Evolutionary conservation across 1,140 invertebrate genomes (phyloP).

Genomic region (Calephelis virginiensis): DNA sequence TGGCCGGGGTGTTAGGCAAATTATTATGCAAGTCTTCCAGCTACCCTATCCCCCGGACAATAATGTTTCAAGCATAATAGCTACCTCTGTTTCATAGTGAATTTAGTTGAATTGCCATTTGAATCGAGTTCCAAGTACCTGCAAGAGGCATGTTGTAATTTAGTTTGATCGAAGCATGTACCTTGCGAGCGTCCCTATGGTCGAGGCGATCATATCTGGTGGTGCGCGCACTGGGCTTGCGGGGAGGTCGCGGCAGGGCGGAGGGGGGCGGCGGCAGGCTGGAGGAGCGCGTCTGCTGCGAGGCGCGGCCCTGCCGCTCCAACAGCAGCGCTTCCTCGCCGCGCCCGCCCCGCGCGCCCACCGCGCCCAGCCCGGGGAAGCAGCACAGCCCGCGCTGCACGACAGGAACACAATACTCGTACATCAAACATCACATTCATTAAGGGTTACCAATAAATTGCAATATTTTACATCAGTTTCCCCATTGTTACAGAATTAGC

Average conservation of each 20-base stretch:
- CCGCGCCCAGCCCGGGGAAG: constrained; percentile 91
- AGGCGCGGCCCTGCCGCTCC: constrained; percentile 87
- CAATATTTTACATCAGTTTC: no score
- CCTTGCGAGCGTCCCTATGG: constrained; percentile 80
- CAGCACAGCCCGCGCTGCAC: constrained; percentile 90
- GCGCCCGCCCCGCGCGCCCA: constrained; percentile 73
- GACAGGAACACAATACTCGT: background rate
- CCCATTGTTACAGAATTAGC: no score
- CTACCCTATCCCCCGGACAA: no score
- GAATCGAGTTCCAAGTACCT: no score
- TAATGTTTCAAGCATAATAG: no score
- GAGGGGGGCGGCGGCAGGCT: constrained; percentile 80
- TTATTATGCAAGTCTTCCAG: no score
- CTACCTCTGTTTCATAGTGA: no score
- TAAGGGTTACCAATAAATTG: no score
- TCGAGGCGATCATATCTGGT: constrained; percentile 80
- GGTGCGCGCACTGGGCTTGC: constrained; percentile 77
- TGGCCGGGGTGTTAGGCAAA: no score
- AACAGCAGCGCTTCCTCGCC: constrained; percentile 86
- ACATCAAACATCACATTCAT: background rate
- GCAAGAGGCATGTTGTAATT: no score
- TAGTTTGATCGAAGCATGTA: constrained; percentile 30
- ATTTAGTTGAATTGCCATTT: no score
- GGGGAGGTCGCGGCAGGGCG: constrained; percentile 83
- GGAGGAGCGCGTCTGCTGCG: constrained; percentile 82